These are phyloP conservation scores for Ceriagrion tenellum DNA, from an alignment of 2,888 invertebrate genomes.

Conservation along the genomic window DNA sequence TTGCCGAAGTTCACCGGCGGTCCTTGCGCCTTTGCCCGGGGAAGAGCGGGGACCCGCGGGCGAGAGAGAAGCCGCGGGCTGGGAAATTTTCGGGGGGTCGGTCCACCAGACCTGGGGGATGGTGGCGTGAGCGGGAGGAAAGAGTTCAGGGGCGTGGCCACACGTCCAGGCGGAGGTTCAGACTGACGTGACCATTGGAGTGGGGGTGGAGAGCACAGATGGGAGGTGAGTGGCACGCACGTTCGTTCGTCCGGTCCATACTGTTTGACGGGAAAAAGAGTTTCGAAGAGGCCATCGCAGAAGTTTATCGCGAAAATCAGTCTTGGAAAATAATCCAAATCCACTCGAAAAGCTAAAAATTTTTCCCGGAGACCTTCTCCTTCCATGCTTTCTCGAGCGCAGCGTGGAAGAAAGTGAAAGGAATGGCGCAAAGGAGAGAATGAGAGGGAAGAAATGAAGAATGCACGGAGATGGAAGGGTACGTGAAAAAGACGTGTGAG, in stretches of 20 bases:
- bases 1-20: not conserved
- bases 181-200: not conserved
- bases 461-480: not conserved
- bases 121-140: not conserved
- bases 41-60: not conserved
- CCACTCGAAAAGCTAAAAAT: not conserved
- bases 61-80: not conserved
- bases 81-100: not conserved
- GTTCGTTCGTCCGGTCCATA: not conserved
- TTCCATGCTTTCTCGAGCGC: not conserved
- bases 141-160: constrained; percentile 13
- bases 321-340: not conserved
- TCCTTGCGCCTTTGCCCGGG: not conserved
- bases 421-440: not conserved
- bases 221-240: not conserved
- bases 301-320: not conserved
- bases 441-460: not conserved
- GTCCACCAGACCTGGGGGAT: not conserved
- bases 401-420: not conserved
- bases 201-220: not conserved
- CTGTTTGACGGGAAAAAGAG: not conserved
- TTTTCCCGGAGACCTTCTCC: not conserved
- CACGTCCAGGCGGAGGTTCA: constrained; percentile 12
- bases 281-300: not conserved
- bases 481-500: not conserved